Evolutionary conservation across 2,113 vertebrate species (phyloP).

Genomic region (Oncorhynchus keta): DNA sequence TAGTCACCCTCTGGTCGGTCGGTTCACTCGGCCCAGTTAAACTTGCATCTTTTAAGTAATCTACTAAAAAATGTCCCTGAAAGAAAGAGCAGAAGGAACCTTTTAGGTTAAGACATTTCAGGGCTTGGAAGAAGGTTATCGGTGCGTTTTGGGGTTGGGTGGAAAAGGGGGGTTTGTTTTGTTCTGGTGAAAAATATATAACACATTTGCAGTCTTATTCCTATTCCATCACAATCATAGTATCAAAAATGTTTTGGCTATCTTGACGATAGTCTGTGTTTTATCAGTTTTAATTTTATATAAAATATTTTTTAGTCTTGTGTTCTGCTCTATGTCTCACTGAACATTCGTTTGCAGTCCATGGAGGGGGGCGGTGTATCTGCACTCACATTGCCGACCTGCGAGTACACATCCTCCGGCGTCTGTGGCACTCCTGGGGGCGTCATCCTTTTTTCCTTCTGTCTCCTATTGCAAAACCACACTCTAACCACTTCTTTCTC

Average conservation of each 20-base stretch:
- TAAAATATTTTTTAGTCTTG: conserved; percentile 72
- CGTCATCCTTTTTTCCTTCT: conserved; percentile 98
- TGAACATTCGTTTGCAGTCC: conserved; percentile 97
- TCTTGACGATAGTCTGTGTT: conserved; percentile 75
- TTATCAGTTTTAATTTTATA: conserved; percentile 69
- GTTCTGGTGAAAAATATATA: conserved; percentile 72
- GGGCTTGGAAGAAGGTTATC: conserved; percentile 73
- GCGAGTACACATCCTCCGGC: conserved; percentile 98
- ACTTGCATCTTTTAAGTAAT: conserved; percentile 85
- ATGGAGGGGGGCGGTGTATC: conserved; percentile 96
- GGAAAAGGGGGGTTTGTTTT: conserved; percentile 49
- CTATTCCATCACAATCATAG: conserved; percentile 82
- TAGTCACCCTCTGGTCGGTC: conserved; percentile 81
- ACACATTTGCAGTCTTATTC: conserved; percentile 84
- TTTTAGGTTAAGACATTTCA: conserved; percentile 81
- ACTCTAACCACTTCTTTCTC: conserved; percentile 95
- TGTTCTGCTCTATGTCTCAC: conserved; percentile 82
- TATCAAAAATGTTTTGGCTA: conserved; percentile 74
- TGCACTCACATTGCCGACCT: conserved; percentile 97
- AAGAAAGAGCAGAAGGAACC: conserved; percentile 83
- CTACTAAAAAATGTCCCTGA: conserved; percentile 86
- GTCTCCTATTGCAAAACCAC: conserved; percentile 98
- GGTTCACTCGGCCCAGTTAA: conserved; percentile 69
- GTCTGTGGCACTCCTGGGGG: conserved; percentile 96
- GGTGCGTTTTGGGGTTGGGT: conserved; percentile 67